Evolutionary conservation across 2,888 invertebrate genomes (phyloP).

Genomic region (Agonopterix alstromeriana): DNA sequence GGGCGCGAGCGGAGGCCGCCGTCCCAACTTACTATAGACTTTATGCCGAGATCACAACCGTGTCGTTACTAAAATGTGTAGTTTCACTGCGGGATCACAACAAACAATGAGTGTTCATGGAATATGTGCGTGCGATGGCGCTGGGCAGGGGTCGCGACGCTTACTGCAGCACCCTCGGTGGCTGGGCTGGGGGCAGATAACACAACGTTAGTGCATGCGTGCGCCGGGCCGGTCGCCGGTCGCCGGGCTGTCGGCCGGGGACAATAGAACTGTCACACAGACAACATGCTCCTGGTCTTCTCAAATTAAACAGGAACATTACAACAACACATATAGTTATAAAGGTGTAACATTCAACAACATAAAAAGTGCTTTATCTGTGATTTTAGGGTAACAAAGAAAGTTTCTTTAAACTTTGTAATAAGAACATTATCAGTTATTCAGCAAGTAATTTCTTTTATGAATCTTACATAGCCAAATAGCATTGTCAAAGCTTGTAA

Average conservation of each 20-base stretch:
- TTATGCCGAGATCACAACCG: constrained; percentile 70
- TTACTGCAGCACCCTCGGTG: constrained; percentile 63
- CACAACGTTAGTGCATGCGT: constrained; percentile 57
- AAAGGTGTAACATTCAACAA: too few relatives aligned
- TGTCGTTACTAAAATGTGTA: constrained; percentile 67
- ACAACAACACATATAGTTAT: too few relatives aligned
- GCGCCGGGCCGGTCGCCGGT: constrained; percentile 11
- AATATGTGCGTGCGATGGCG: constrained; percentile 70
- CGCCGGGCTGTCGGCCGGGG: constrained; percentile 8
- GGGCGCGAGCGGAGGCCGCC: constrained; percentile 51
- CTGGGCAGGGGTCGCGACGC: constrained; percentile 55
- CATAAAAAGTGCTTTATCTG: too few relatives aligned
- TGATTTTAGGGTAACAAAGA: too few relatives aligned
- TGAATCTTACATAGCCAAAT: constrained; percentile 21
- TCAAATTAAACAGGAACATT: too few relatives aligned
- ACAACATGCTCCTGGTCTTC: too few relatives aligned
- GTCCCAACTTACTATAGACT: constrained; percentile 61
- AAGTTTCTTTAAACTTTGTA: too few relatives aligned
- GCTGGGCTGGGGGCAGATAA: constrained; percentile 72
- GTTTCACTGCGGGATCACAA: constrained; percentile 76
- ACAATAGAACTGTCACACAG: too few relatives aligned
- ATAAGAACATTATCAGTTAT: too few relatives aligned
- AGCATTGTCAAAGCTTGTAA: constrained; percentile 51
- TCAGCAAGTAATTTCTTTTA: background rate
- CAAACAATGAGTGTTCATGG: constrained; percentile 76